Evolutionary conservation across 1,140 invertebrate genomes (phyloP), one percentile per base, ranked within the genome.

Genomic region (Cydia pomonella): DNA sequence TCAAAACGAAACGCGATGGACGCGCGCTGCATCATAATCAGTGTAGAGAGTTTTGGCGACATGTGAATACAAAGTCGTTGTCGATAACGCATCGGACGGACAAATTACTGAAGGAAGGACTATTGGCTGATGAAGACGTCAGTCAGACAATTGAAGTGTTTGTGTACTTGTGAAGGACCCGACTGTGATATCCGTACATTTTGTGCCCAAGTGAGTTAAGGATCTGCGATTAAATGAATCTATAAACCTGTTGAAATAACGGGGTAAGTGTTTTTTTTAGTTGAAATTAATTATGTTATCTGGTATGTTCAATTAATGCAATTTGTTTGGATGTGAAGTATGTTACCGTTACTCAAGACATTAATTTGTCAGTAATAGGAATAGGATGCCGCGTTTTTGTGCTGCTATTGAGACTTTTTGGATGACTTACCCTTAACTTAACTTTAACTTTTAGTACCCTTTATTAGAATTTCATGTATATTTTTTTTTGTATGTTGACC

Each of bases 31-130:
- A 92, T 93, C 77, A 73, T 76, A 92, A 93, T 92, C 84, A 89
- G 85, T 77, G 77, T 92, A 91, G 91, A 92, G 90, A 92, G 89
- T 88, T 92, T 89, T 78, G 88, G 85, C 85, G 86, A 82, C 85
- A 81, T 83, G 84, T 88, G 86, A 91, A 88, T 87, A 89, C 87
- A 76, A 86, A 91, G 78, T 84, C 78, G 79, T 82, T 81, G 80
- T 84, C 82, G 77, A 82, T 84, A 84, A 78, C 75, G 78, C 79
- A 64, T 44, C 74, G 69, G 77, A 72, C 23, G 74, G 77, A 81
- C 75, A 77, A 80, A 82, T 84, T 80, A 81, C 84, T 83, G 77
- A 87, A 85, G 84, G 72, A 82, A 87, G 82, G 86, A 88, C 84
- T 73, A 79, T 77, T 79, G 82, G 83, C 82, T 82, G 84, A 78